Percentiles rank a stretch among this genome's conserved stretches.
Evolutionary conservation across 2,888 invertebrate genomes (phyloP).

Genomic region (Cremastinae sp.): DNA sequence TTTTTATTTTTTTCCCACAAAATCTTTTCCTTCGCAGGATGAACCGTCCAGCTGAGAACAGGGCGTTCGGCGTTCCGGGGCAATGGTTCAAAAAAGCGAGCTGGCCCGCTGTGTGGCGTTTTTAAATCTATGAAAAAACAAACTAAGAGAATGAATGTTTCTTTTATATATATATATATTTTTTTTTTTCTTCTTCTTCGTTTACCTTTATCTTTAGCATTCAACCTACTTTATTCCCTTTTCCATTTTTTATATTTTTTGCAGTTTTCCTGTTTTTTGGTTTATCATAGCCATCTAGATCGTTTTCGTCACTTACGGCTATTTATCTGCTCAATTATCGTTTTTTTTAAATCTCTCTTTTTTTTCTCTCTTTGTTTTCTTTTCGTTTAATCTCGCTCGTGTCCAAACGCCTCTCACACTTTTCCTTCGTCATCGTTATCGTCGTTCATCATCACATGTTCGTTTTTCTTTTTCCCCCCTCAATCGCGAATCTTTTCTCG

Average conservation of each 20-base stretch:
- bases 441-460: slow-evolving; percentile 35
- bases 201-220: slow-evolving; percentile 68
- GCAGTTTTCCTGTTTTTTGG: slow-evolving; percentile 47
- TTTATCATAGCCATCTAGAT: slow-evolving; percentile 58
- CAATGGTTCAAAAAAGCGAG: slow-evolving; percentile 67
- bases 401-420: slow-evolving; percentile 53
- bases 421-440: slow-evolving; percentile 39
- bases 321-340: slow-evolving; percentile 35
- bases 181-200: slow-evolving; percentile 35
- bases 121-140: slow-evolving; percentile 73
- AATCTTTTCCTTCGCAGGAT: slow-evolving; percentile 36
- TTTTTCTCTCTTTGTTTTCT: slow-evolving; percentile 53
- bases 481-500: neutral
- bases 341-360: too few species aligned
- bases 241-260: slow-evolving; percentile 61
- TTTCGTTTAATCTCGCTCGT: slow-evolving; percentile 45
- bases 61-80: slow-evolving; percentile 78
- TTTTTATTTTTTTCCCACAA: slow-evolving; percentile 16
- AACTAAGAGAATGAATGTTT: slow-evolving; percentile 77
- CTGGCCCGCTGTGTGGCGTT: slow-evolving; percentile 71
- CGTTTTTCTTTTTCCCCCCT: slow-evolving; percentile 19
- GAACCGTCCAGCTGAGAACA: slow-evolving; percentile 69
- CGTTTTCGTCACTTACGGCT: slow-evolving; percentile 59
- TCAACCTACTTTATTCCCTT: slow-evolving; percentile 61
- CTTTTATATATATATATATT: slow-evolving; percentile 21